Evolutionary conservation across 2,113 vertebrate species (phyloP), one percentile per base, ranked within the genome.

Genomic region (Pampusana beccarii): DNA sequence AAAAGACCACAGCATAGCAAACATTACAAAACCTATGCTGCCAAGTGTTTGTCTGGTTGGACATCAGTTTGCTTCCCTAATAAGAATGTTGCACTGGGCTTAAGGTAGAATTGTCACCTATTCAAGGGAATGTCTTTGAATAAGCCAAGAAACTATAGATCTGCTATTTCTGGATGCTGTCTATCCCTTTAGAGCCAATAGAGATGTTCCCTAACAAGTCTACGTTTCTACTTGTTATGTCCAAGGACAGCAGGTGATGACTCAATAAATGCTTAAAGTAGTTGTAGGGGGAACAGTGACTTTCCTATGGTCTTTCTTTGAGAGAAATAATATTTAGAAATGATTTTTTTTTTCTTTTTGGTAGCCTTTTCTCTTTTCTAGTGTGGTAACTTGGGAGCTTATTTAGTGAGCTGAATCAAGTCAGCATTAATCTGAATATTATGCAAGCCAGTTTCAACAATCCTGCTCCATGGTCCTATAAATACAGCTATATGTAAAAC

Each of bases 401-500:
- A 36, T 18, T 29, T 61, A 44, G 13, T n/a, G 36, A 80, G 31
- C 4, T 54, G 28, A 42, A 75, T 58, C 31, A 40, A 38, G 23
- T 36, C 5, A 4, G 8, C n/a, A 36, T 36, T 53, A 8, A 44
- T 70, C 73, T 61, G 44, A 78, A 24, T 89, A 9, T 65, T 90
- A 3, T 54, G 5, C n/a, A 81, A 66, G 11, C 25, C 19, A 38
- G 5, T 74, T 80, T 62, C 19, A 94, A 24, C 4, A 60, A 1
- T 54, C 38, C 24, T 54, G 5, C 24, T 50, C 16, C 0, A 0
- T 46, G 12, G 8, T 84, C n/a, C 38, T 81, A 11, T 36, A 70
- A 83, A 48, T 83, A 28, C 11, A 80, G 5, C 34, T 79, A 6
- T 58, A 53, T 48, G 31, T 38, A 42, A 87, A 83, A 8, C 6